Percentiles rank a stretch among this genome's conserved stretches.
phyloP scores from a whole-genome alignment of 2,888 invertebrate species.

The Ephialtes manifestator region DNA sequence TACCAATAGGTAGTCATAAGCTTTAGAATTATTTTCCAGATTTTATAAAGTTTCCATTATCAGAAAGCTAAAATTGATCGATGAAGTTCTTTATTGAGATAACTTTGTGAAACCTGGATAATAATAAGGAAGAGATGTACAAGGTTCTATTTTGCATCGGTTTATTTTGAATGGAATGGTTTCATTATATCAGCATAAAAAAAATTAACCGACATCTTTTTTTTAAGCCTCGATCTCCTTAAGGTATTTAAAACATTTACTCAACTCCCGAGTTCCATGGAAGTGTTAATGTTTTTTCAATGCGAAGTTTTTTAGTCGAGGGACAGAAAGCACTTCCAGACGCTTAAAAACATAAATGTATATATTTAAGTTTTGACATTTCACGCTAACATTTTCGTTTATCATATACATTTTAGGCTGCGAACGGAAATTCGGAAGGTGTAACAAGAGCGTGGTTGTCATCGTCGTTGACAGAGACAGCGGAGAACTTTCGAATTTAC shows the following conservation, averaged over 20 bases:
- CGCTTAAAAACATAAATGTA: neutral
- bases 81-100: neutral
- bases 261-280: too few species aligned
- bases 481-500: conserved; percentile 66
- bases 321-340: neutral
- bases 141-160: neutral
- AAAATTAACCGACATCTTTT: too few species aligned
- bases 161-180: neutral
- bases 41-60: too few species aligned
- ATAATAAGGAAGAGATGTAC: neutral
- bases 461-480: conserved; percentile 36
- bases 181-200: too few species aligned
- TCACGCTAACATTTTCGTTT: neutral
- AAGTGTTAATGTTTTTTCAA: neutral
- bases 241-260: too few species aligned
- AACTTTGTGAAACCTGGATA: neutral
- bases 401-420: neutral
- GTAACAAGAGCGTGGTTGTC: conserved; percentile 45
- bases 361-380: neutral
- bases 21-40: too few species aligned
- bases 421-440: conserved; percentile 40
- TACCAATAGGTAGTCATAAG: too few species aligned
- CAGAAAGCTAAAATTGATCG: too few species aligned
- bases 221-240: too few species aligned
- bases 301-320: neutral